These are phyloP conservation scores for Phytoseiulus persimilis DNA, from an alignment of 2,888 invertebrate genomes.

Conservation along the genomic window DNA sequence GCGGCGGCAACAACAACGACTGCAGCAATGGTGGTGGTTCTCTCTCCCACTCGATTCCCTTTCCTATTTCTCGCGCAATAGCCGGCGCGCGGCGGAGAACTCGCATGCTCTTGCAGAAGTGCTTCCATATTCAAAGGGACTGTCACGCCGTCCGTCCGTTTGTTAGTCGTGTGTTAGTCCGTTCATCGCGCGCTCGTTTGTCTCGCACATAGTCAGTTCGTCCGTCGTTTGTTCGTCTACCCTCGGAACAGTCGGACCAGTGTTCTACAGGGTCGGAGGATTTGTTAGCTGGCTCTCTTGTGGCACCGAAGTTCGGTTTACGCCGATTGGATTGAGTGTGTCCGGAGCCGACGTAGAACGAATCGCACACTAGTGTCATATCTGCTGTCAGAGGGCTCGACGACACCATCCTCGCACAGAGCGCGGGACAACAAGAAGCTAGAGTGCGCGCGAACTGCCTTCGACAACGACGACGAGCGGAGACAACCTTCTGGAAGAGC, in stretches of 20 bases:
- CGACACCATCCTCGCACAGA: neutral
- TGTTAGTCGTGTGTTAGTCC: neutral
- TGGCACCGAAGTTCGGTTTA: neutral
- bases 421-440: neutral
- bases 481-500: neutral
- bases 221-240: neutral
- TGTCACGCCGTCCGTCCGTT: slow-evolving; percentile 28
- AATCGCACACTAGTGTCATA: neutral
- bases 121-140: slow-evolving; percentile 25
- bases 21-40: neutral
- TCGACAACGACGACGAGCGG: neutral
- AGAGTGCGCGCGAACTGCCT: neutral
- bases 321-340: neutral
- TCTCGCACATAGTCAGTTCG: neutral
- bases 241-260: neutral
- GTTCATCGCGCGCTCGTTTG: neutral
- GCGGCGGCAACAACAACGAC: neutral
- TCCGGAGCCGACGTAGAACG: neutral
- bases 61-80: slow-evolving; percentile 22
- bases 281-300: neutral
- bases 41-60: neutral
- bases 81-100: slow-evolving; percentile 30
- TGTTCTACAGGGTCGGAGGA: neutral
- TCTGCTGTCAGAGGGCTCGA: neutral
- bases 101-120: slow-evolving; percentile 38